Conservation (phyloP, 2,888 invertebrate species). For the Xestia c-nigrum region DNA sequence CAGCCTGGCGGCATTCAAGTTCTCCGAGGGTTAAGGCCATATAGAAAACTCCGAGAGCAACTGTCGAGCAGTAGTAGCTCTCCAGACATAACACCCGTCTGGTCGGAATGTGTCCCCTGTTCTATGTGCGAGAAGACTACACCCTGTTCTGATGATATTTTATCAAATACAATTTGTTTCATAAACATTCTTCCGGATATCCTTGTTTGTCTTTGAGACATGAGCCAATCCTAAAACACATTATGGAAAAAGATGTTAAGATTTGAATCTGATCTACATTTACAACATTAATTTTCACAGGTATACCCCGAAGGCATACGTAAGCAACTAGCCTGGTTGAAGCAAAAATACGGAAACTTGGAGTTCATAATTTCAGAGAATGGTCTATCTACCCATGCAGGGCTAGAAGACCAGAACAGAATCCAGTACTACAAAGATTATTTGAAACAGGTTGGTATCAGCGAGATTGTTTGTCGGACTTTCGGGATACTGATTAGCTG, state of each 20-base stretch:
- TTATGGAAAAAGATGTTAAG: background rate
- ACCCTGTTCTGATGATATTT: background rate
- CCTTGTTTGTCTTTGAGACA: background rate
- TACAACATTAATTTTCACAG: background rate
- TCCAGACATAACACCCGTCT: background rate
- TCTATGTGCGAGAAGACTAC: background rate
- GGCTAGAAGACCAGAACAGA: conserved; percentile 74
- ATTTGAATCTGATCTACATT: background rate
- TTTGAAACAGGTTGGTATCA: conserved; percentile 72
- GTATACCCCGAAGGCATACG: conserved; percentile 83
- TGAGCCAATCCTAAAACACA: background rate
- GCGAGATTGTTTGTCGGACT: background rate
- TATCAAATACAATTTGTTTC: background rate
- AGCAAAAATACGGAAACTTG: conserved; percentile 73
- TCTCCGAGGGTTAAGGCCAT: background rate
- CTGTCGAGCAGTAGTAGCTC: background rate
- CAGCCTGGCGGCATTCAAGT: background rate
- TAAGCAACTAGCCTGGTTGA: conserved; percentile 79
- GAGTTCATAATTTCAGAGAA: conserved; percentile 85
- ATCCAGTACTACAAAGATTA: conserved; percentile 66
- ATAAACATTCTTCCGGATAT: no score
- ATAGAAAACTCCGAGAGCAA: background rate
- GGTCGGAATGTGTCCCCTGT: background rate
- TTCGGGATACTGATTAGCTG: background rate
- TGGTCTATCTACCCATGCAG: conserved; percentile 74